Base-by-base conservation (phyloP, 2,888 invertebrate genomes). In the Scrobipalpa costella region DNA sequence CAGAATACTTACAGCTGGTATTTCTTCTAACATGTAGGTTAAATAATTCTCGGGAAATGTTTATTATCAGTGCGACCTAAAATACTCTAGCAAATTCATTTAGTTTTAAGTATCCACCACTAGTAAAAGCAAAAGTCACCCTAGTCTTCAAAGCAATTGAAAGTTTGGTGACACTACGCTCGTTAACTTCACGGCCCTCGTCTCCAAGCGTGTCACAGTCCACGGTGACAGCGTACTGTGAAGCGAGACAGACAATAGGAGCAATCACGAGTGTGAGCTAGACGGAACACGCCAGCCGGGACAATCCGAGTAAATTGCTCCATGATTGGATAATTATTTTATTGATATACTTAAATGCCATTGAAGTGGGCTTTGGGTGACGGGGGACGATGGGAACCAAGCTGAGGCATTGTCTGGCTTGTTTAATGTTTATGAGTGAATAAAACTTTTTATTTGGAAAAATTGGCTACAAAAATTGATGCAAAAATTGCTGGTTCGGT, bases 281-380 rank as follows among this genome's bases (percentile, higher is more conserved):
- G 78, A 84, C 13, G 66, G 68, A 69, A 11, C 60, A 76, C 66
- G 68, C 71, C 76, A 78, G 79, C 71, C 76, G 79, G 79, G 80
- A 83, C 85, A 84, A 84, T 81, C 83, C 76, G 73, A 84, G 85
- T 84, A 86, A 90, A 89, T 90, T 89, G 88, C 79, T 77, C 75
- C 83, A 87, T 86, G 89, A 90, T 90, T 90, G 90, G 90, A 87
- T 90, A 90, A 90, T 90, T 90, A 87, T 88, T 89, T 87, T 89
- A 90, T 90, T 90, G 90, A 87, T 86, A 86, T 82, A 83, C 81
- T 83, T 86, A 86, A 88, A 85, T 80, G 81, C 74, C 73, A 79
- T 84, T 82, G 80, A 80, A 72, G 79, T 71, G 76, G 78, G 73
- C 76, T 72, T 77, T 73, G 73, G 75, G 78, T 70, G 50, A 68